Percentiles rank a stretch among this genome's conserved stretches.
Evolutionary conservation across 2,797 vertebrate species (phyloP).

Genomic region (Phylloscopus collybita): DNA sequence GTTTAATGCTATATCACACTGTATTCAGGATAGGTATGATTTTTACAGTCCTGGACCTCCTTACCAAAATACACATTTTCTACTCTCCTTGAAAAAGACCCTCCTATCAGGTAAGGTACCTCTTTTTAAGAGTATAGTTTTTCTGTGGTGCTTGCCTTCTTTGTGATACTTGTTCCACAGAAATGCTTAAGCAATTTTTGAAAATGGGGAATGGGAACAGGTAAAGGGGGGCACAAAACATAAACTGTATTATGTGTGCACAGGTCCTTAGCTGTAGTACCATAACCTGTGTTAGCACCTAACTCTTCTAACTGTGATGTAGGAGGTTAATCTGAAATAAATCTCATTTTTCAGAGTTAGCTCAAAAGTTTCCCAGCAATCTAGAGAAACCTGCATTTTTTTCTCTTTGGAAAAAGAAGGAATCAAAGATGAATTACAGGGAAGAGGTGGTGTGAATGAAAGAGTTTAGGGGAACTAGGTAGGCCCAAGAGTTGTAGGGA

Average conservation of each 20-base stretch:
- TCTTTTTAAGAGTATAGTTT: neutral
- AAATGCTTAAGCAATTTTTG: neutral
- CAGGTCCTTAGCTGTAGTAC: neutral
- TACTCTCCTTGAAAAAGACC: neutral
- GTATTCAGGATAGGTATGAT: slow-evolving; percentile 1
- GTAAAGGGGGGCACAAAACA: neutral
- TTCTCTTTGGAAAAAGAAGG: neutral
- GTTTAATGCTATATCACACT: slow-evolving; percentile 39
- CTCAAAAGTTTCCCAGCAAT: neutral
- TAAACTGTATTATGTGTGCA: neutral
- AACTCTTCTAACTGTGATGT: neutral
- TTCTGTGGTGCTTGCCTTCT: neutral
- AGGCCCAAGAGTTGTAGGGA: neutral
- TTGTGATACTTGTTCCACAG: neutral
- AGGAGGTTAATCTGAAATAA: neutral
- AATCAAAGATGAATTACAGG: neutral
- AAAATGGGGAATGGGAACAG: neutral
- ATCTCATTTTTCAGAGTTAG: neutral
- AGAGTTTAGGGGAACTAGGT: neutral
- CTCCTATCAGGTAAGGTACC: neutral
- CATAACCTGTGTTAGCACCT: neutral
- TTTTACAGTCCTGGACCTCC: neutral
- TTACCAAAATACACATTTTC: neutral
- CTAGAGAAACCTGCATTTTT: neutral
- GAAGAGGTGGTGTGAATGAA: neutral